Conservation (phyloP, 2,888 invertebrate species). For the Drosophila borborema region DNA sequence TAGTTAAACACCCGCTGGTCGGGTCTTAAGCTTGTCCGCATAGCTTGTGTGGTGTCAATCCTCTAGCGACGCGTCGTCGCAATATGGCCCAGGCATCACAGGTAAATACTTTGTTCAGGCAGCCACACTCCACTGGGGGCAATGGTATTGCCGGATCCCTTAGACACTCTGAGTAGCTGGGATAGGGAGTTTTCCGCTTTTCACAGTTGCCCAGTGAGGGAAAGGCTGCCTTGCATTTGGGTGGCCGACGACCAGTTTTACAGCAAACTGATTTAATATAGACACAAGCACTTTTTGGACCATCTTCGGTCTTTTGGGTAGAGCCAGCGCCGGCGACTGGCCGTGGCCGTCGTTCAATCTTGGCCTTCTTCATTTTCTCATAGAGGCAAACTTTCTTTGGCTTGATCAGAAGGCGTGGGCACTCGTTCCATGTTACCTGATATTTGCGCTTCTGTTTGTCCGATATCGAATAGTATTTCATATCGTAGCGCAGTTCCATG, state of each 20-base stretch:
- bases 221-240: constrained; percentile 39
- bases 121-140: constrained; percentile 51
- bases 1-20: too few species aligned
- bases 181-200: constrained; percentile 57
- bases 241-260: constrained; percentile 47
- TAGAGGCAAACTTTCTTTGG: constrained; percentile 54
- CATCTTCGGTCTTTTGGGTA: background rate
- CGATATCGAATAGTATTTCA: constrained; percentile 55
- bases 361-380: constrained; percentile 27
- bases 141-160: constrained; percentile 9
- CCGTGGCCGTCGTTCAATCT: constrained; percentile 33
- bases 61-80: constrained; percentile 44
- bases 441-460: constrained; percentile 60
- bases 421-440: constrained; percentile 73
- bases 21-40: constrained; percentile 61
- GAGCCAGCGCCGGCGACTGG: too few species aligned
- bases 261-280: constrained; percentile 48
- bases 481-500: constrained; percentile 58
- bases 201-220: constrained; percentile 24
- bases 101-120: constrained; percentile 14
- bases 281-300: constrained; percentile 16
- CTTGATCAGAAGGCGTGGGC: constrained; percentile 49
- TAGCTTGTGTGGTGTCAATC: background rate
- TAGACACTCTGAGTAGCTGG: constrained; percentile 67
- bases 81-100: constrained; percentile 67